Base-by-base conservation (phyloP, 1,140 invertebrate species). In the Procambarus clarkii region DNA sequence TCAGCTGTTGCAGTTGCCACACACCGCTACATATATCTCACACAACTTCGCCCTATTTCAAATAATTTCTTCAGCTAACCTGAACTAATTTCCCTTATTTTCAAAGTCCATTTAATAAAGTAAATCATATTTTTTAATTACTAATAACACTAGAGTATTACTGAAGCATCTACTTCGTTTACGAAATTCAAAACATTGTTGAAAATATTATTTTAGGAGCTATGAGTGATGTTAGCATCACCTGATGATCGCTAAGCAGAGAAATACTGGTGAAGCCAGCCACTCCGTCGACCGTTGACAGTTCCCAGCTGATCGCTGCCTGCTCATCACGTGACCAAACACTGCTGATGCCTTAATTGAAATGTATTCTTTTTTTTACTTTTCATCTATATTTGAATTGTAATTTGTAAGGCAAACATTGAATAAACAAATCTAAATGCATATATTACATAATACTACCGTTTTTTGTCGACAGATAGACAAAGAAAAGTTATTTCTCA, bases 231-330 rank as follows among this genome's bases (percentile, higher is more conserved):
- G 8, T 9, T 54, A 1, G 1, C 4, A 13, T 1, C 2, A 3
- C 8, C 8, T 8, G 2, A 48, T 48, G 34, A 64, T 80, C 15
- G 45, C 18, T 48, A 71, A 7, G n/a, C 64, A 60, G 8, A 48
- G 58, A 85, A 60, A 46, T 64, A 74, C 18, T 24, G 15, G n/a
- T 34, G 21, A 60, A 3, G 74, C 60, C 54, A 84, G 5, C 24
- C 44, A 60, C n/a, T 11, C 44, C 34, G 50, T 48, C 34, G 9
- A 79, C 46, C 86, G 88, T 89, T 91, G 88, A 91, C 88, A 91
- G 81, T 91, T 85, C 74, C 83, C 88, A 91, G 88, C 88, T 91
- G 88, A 91, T 91, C 88, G 74, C 86, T 60, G 13, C 74, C 50
- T 46, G 74, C 58, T 91, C 24, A 78, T 91, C 88, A 91, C 88